These are phyloP conservation scores for Myotis lucifugus DNA, from an alignment of 2,113 vertebrate genomes.

Conservation along the genomic window DNA sequence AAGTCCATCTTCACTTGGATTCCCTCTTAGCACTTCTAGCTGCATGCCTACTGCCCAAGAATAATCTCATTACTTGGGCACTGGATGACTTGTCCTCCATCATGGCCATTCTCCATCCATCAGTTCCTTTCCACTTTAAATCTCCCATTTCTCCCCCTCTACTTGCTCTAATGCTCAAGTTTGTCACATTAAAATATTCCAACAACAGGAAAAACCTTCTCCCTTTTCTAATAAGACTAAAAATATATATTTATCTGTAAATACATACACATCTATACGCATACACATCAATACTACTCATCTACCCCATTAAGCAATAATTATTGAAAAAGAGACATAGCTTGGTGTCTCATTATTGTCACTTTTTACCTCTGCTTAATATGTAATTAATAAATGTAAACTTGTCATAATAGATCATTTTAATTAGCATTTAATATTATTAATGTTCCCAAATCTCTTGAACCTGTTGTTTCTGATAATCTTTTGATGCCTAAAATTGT, in stretches of 20 bases:
- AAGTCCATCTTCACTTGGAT: not conserved
- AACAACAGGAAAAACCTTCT: not conserved
- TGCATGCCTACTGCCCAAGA: not conserved
- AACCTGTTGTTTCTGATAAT: not conserved
- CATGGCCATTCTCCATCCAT: not conserved
- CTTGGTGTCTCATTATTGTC: not conserved
- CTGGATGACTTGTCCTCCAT: not conserved
- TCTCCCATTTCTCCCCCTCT: not conserved
- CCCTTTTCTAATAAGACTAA: not conserved
- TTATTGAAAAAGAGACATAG: not conserved
- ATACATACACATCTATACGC: accelerated
- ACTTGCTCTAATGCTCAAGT: not conserved
- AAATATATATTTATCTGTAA: too few species aligned
- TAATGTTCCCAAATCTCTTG: not conserved
- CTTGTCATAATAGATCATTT: not conserved
- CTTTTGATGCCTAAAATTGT: not conserved
- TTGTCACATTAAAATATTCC: not conserved
- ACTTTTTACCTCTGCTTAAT: not conserved
- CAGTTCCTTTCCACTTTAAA: not conserved
- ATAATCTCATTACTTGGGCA: not conserved
- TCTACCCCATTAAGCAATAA: not conserved
- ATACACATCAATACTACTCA: not conserved
- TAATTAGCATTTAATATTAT: not conserved
- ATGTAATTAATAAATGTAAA: not conserved
- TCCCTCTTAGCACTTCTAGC: not conserved